Conservation (phyloP, 2,888 invertebrate species). For the Patella depressa region DNA sequence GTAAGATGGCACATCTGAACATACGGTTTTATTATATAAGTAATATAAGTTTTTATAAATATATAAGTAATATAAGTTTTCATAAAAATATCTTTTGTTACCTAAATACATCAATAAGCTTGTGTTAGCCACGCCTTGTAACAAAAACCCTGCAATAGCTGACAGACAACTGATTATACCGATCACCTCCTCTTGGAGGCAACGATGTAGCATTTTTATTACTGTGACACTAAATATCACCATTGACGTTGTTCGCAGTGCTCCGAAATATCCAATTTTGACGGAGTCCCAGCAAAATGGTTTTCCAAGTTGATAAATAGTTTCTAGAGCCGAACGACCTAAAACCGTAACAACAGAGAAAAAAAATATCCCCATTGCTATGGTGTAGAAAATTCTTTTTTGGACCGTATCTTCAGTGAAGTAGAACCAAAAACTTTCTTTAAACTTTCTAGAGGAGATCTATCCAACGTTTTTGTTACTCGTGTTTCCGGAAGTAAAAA, state of each 20-base stretch:
- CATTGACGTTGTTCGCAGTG: conserved; percentile 29
- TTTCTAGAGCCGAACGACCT: conserved; percentile 38
- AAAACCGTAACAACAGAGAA: conserved; percentile 24
- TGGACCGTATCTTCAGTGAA: conserved; percentile 27
- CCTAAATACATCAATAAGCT: conserved; percentile 17
- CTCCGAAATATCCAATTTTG: conserved; percentile 38
- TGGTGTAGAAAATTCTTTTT: conserved; percentile 34
- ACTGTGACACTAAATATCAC: conserved; percentile 33
- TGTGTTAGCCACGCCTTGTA: conserved; percentile 7
- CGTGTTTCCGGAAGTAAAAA: conserved; percentile 35
- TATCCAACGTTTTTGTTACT: conserved; percentile 23
- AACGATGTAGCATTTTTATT: conserved; percentile 37
- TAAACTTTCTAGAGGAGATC: conserved; percentile 25
- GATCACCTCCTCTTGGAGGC: conserved; percentile 36
- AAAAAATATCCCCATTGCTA: conserved; percentile 27
- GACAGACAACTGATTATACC: not conserved
- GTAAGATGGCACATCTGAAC: no score
- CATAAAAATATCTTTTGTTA: not conserved
- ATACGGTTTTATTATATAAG: no score
- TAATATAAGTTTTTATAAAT: no score
- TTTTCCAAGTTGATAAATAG: conserved; percentile 39
- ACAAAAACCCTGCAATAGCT: not conserved
- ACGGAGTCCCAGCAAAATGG: conserved; percentile 48
- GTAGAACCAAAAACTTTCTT: conserved; percentile 38
- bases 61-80: no score